Evolutionary conservation across 2,888 invertebrate species (phyloP).

Genomic region (Volucella bombylans): DNA sequence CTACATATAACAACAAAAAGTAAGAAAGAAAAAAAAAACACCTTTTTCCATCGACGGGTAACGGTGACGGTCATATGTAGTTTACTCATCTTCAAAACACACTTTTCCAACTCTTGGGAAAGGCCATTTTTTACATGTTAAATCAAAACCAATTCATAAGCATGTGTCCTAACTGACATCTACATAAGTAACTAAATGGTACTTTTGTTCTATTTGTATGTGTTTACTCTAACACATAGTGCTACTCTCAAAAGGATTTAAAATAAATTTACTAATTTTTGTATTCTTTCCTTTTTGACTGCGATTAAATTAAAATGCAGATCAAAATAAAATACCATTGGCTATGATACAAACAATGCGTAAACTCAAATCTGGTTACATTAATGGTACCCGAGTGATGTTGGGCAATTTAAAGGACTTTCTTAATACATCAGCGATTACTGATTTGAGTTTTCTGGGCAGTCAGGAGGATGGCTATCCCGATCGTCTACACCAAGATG

Average conservation of each 20-base stretch:
- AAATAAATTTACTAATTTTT: background rate
- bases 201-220: constrained; percentile 40
- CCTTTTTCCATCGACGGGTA: constrained; percentile 56
- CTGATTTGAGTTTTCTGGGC: constrained; percentile 96
- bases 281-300: constrained; percentile 6
- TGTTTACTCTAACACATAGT: constrained; percentile 16
- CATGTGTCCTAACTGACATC: constrained; percentile 57
- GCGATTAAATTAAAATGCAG: constrained; percentile 82
- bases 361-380: constrained; percentile 98
- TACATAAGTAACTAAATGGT: constrained; percentile 4
- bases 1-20: background rate
- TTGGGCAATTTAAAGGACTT: constrained; percentile 97
- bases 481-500: constrained; percentile 91
- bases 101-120: constrained; percentile 4
- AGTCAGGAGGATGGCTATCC: constrained; percentile 96
- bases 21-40: constrained; percentile 30
- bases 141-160: constrained; percentile 25
- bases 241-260: background rate
- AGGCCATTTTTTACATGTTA: background rate
- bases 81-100: constrained; percentile 2
- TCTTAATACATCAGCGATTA: constrained; percentile 97
- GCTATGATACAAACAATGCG: constrained; percentile 99
- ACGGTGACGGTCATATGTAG: constrained; percentile 29
- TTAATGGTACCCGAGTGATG: constrained; percentile 98
- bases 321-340: constrained; percentile 94